phyloP scores from a whole-genome alignment of 2,888 invertebrate species.

The Drosophila robusta region DNA sequence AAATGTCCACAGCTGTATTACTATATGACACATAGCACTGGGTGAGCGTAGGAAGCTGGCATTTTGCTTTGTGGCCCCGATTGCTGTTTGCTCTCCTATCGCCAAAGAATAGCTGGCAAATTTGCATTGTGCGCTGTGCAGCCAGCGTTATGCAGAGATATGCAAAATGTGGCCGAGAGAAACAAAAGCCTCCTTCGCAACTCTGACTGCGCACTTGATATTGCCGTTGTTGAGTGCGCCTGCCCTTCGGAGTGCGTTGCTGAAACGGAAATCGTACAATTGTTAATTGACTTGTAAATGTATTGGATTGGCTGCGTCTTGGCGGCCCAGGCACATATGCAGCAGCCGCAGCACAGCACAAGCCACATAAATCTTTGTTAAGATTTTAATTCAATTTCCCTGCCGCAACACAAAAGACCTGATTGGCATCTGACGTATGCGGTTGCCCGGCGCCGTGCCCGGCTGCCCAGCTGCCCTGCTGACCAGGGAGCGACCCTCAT shows the following conservation, averaged over 20 bases:
- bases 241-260: conserved; percentile 25
- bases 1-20: conserved; percentile 2
- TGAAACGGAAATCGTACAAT: conserved; percentile 72
- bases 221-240: conserved; percentile 8
- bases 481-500: conserved; percentile 49
- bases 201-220: conserved; percentile 9
- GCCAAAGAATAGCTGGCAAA: conserved; percentile 6
- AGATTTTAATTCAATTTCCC: conserved; percentile 62
- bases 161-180: conserved; percentile 9
- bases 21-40: neutral
- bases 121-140: conserved; percentile 16
- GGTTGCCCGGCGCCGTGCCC: conserved; percentile 2
- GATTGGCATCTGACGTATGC: conserved; percentile 33
- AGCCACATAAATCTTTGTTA: conserved; percentile 70
- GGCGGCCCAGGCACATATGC: conserved; percentile 39
- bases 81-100: conserved; percentile 4
- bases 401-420: conserved; percentile 23
- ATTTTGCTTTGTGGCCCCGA: conserved; percentile 6
- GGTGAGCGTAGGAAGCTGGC: conserved; percentile 9
- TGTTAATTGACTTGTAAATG: conserved; percentile 72
- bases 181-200: neutral
- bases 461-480: neutral
- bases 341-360: too few species aligned
- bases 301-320: conserved; percentile 30
- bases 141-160: neutral